A percentile compares a stretch with the other conserved stretches of the same genome.
phyloP scores from a whole-genome alignment of 2,113 vertebrate genomes.

The Stigmatopora argus region DNA sequence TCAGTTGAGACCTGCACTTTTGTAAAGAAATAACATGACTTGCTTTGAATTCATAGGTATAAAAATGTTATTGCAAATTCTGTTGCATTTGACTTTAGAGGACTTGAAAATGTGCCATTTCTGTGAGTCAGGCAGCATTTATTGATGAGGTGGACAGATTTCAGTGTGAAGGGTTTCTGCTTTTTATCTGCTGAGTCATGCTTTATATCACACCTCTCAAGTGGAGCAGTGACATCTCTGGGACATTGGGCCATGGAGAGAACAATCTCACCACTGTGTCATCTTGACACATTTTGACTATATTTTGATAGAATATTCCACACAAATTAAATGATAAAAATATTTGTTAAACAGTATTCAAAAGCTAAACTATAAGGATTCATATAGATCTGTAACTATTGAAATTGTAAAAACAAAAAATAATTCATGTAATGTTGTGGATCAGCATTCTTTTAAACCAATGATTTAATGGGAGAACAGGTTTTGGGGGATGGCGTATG shows the following conservation, averaged over 20 bases:
- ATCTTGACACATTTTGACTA: background rate
- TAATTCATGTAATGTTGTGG: too few relatives aligned
- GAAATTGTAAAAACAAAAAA: too few relatives aligned
- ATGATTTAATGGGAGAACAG: too few relatives aligned
- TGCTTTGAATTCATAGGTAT: background rate
- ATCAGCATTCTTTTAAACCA: too few relatives aligned
- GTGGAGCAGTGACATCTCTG: conserved; percentile 1
- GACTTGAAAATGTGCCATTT: background rate
- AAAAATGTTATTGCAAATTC: background rate
- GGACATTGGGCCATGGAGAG: background rate
- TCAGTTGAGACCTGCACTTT: background rate
- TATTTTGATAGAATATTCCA: background rate
- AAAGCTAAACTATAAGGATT: too few relatives aligned
- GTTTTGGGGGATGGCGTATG: too few relatives aligned
- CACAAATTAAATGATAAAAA: too few relatives aligned
- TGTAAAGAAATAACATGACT: background rate
- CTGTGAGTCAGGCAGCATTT: background rate
- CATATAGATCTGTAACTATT: too few relatives aligned
- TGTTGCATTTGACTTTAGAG: background rate
- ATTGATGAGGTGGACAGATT: conserved; percentile 5
- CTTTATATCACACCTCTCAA: background rate
- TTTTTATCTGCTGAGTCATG: conserved; percentile 4
- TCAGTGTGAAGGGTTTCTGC: conserved; percentile 1
- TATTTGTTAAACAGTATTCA: too few relatives aligned
- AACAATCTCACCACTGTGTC: background rate